Evolutionary conservation across 2,113 vertebrate species (phyloP).

Genomic region (Varanus komodoensis): DNA sequence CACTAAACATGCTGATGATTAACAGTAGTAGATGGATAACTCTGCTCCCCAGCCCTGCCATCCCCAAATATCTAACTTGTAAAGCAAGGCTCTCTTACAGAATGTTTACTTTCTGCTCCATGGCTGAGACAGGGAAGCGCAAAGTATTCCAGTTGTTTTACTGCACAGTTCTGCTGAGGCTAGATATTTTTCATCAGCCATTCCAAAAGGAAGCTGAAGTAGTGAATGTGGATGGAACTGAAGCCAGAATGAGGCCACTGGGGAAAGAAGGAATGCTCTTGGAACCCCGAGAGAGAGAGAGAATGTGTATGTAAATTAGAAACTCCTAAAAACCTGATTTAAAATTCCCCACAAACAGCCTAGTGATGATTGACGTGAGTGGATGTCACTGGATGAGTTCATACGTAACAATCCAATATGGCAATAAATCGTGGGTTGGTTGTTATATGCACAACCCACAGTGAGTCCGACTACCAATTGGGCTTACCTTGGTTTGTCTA

Average conservation of each 20-base stretch:
- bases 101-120: not conserved
- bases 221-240: not conserved
- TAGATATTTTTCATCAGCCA: not conserved
- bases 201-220: not conserved
- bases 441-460: no score
- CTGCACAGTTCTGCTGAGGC: slow-evolving; percentile 11
- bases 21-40: not conserved
- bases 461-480: no score
- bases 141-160: not conserved
- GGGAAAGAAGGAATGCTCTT: not conserved
- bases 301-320: no score
- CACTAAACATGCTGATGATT: not conserved
- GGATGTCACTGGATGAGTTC: not conserved
- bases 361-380: not conserved
- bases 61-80: not conserved
- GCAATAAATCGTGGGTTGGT: no score
- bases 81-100: not conserved
- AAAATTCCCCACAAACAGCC: not conserved
- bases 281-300: not conserved
- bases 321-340: no score
- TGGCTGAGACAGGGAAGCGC: not conserved
- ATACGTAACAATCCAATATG: no score
- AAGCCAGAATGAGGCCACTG: not conserved
- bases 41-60: no score
- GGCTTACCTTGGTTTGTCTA: no score